phyloP scores from a whole-genome alignment of 2,113 vertebrate species.

The Ranitomeya imitator region DNA sequence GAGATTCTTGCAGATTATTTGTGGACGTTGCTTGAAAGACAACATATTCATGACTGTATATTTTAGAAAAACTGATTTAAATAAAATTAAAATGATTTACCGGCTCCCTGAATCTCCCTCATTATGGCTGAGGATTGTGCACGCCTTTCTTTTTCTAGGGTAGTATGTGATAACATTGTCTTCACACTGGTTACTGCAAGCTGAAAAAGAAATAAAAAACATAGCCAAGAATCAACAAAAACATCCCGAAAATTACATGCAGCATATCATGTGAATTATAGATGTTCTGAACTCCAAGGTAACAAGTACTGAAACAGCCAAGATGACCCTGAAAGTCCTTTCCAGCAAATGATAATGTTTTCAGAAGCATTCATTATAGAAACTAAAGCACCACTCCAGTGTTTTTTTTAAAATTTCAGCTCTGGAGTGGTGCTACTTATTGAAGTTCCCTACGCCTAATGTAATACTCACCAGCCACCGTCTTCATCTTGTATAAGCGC shows the following conservation, averaged over 20 bases:
- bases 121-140: conserved; percentile 90
- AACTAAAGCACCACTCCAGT: no score
- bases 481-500: no score
- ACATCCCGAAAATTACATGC: not conserved
- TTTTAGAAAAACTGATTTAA: conserved; percentile 44
- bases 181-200: conserved; percentile 59
- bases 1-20: conserved; percentile 78
- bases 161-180: conserved; percentile 81
- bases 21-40: conserved; percentile 64
- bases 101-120: conserved; percentile 84
- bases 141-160: conserved; percentile 86
- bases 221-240: not conserved
- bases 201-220: conserved; percentile 71
- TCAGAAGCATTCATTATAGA: not conserved
- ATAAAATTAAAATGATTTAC: conserved; percentile 67
- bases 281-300: not conserved
- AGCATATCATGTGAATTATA: not conserved
- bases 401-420: no score
- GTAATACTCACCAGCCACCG: no score
- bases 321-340: not conserved
- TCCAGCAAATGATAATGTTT: not conserved
- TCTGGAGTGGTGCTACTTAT: no score
- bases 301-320: not conserved
- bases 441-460: no score
- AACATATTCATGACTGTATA: conserved; percentile 2